A percentile compares a stretch with the other conserved stretches of the same genome.
phyloP scores from a whole-genome alignment of 2,888 invertebrate species.

The Zeuzera pyrina region DNA sequence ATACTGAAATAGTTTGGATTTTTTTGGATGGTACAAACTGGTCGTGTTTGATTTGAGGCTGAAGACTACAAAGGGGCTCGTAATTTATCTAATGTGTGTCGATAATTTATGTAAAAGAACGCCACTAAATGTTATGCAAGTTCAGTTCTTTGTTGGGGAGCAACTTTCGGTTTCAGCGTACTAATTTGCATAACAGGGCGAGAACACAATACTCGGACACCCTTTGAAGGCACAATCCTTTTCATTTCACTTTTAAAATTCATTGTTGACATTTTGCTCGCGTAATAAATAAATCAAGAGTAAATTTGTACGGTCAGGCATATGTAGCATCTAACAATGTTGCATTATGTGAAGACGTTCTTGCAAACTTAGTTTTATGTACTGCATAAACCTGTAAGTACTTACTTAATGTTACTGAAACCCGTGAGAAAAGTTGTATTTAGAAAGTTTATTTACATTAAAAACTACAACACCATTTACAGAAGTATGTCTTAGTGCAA shows the following conservation, averaged over 20 bases:
- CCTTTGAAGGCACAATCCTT: slow-evolving; percentile 58
- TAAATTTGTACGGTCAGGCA: slow-evolving; percentile 53
- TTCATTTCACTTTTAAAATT: slow-evolving; percentile 65
- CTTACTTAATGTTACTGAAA: too few relatives aligned
- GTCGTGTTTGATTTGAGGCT: slow-evolving; percentile 31
- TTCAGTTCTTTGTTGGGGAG: slow-evolving; percentile 33
- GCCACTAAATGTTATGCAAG: slow-evolving; percentile 60
- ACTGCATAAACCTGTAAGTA: too few relatives aligned
- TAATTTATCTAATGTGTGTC: slow-evolving; percentile 65
- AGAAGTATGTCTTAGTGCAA: too few relatives aligned
- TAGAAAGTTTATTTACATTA: too few relatives aligned
- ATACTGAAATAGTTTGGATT: slow-evolving; percentile 30
- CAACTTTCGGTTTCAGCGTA: slow-evolving; percentile 69
- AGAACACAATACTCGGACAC: slow-evolving; percentile 48
- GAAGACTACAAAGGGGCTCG: slow-evolving; percentile 31
- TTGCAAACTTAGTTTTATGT: too few relatives aligned
- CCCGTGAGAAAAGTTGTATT: too few relatives aligned
- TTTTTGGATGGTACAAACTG: slow-evolving; percentile 35
- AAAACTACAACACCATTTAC: too few relatives aligned
- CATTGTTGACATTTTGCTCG: slow-evolving; percentile 63
- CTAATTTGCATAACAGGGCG: slow-evolving; percentile 66
- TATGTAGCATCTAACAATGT: slow-evolving; percentile 49
- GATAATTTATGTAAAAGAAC: slow-evolving; percentile 65
- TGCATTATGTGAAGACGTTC: slow-evolving; percentile 35
- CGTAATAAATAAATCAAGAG: slow-evolving; percentile 66